Conservation (phyloP, 2,113 vertebrate species). For the Megaceryle torquata region DNA sequence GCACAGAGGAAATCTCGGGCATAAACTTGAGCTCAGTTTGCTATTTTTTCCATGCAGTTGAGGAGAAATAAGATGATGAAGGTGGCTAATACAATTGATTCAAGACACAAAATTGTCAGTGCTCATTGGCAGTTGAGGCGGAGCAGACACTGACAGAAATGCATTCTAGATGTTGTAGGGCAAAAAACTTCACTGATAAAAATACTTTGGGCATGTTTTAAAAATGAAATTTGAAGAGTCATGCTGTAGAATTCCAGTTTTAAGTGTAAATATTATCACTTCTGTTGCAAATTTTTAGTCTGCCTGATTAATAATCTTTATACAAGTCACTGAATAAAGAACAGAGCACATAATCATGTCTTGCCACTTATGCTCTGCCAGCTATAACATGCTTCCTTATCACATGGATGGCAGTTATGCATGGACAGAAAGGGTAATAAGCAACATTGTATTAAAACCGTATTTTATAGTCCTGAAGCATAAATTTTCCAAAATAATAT, state of each 20-base stretch:
- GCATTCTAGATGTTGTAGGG: background rate
- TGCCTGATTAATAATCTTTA: background rate
- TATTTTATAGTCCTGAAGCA: background rate
- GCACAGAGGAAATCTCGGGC: background rate
- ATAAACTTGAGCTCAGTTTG: background rate
- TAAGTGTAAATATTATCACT: background rate
- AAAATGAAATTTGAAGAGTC: background rate
- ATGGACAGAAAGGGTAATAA: background rate
- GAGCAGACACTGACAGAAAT: background rate
- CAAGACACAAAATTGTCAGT: background rate
- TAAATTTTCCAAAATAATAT: background rate
- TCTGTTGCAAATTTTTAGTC: background rate
- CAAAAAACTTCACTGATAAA: background rate
- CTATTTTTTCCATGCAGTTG: background rate
- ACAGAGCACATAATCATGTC: background rate
- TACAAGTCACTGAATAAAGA: background rate
- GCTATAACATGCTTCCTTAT: background rate
- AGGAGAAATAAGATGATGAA: background rate
- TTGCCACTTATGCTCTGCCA: background rate
- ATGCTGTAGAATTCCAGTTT: background rate
- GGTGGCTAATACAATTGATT: background rate
- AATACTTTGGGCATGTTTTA: background rate
- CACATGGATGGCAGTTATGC: background rate
- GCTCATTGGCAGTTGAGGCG: background rate
- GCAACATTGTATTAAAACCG: background rate